Evolutionary conservation across 92 coral and sea anemone genomes (phyloP).

Genomic region (Galaxea fascicularis): DNA sequence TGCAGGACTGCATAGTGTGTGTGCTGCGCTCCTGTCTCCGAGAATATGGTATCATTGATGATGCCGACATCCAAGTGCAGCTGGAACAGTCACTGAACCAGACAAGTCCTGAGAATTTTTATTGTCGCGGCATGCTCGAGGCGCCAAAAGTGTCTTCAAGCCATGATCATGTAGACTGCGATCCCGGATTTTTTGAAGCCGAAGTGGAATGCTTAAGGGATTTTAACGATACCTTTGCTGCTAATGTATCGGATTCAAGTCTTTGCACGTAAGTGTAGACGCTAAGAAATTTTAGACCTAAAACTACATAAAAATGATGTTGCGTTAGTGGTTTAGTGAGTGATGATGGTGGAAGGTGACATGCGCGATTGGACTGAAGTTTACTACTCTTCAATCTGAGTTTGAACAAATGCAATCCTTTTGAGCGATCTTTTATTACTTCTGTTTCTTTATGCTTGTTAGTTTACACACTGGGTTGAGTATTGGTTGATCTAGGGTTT

Average conservation of each 20-base stretch:
- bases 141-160: conserved; percentile 33
- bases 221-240: conserved; percentile 53
- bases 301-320: background rate
- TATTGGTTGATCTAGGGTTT: too few relatives aligned
- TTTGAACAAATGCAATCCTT: too few relatives aligned
- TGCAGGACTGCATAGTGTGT: conserved; percentile 68
- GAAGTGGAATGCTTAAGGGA: conserved; percentile 47
- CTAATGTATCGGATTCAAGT: conserved; percentile 46
- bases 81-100: conserved; percentile 38
- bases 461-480: too few relatives aligned
- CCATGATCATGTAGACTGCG: conserved; percentile 27
- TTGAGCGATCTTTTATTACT: too few relatives aligned
- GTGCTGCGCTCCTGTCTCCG: conserved; percentile 63
- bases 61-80: conserved; percentile 26
- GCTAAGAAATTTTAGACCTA: background rate
- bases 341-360: background rate
- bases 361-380: too few relatives aligned
- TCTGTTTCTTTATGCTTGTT: too few relatives aligned
- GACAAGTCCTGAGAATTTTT: conserved; percentile 52
- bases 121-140: conserved; percentile 60
- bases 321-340: background rate
- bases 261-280: conserved; percentile 45
- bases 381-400: too few relatives aligned
- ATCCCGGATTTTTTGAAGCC: conserved; percentile 19
- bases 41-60: conserved; percentile 32